Conservation (phyloP, 2,797 vertebrate genomes). For the Geotrypetes seraphini region DNA sequence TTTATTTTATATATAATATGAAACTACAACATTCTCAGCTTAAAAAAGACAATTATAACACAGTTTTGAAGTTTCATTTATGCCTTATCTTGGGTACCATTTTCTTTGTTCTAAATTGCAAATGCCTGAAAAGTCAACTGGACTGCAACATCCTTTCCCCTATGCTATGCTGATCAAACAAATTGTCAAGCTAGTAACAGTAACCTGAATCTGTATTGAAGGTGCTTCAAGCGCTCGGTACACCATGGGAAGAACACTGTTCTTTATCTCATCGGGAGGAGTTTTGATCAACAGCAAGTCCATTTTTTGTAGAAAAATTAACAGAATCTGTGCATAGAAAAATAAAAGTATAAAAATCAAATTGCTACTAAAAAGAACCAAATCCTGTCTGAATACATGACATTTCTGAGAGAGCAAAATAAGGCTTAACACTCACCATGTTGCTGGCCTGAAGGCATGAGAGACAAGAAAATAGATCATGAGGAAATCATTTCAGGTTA, state of each 20-base stretch:
- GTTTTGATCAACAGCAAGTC: slow-evolving; percentile 95
- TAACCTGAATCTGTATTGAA: slow-evolving; percentile 97
- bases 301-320: slow-evolving; percentile 99
- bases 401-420: slow-evolving; percentile 24
- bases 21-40: too few species aligned
- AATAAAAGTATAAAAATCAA: slow-evolving; percentile 4
- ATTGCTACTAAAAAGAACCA: slow-evolving; percentile 2
- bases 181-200: too few species aligned
- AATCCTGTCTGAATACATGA: background rate
- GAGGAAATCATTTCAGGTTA: slow-evolving; percentile 36
- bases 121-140: too few species aligned
- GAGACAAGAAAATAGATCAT: slow-evolving; percentile 63
- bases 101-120: too few species aligned
- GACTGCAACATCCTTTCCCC: too few species aligned
- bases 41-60: too few species aligned
- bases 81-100: too few species aligned
- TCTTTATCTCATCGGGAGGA: slow-evolving; percentile 91
- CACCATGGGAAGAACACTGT: slow-evolving; percentile 88
- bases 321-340: slow-evolving; percentile 70
- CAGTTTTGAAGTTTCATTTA: too few species aligned
- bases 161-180: too few species aligned
- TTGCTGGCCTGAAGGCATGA: slow-evolving; percentile 97
- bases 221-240: slow-evolving; percentile 94
- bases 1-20: too few species aligned
- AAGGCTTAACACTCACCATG: slow-evolving; percentile 84